Conservation (phyloP, 2,888 invertebrate genomes). For the Camptogramma bilineatum region DNA sequence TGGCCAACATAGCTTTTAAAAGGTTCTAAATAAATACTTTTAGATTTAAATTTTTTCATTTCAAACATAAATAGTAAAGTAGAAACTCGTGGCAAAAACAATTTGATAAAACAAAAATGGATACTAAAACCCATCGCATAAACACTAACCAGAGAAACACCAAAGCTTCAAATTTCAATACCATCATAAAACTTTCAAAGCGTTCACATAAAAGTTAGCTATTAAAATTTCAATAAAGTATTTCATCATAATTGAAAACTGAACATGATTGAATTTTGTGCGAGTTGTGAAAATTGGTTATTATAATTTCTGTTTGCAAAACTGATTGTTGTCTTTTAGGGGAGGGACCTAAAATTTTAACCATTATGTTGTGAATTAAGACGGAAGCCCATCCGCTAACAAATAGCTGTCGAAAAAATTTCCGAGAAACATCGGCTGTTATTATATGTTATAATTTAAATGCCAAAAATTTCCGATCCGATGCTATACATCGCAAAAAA, state of each 20-base stretch:
- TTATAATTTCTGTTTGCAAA: constrained; percentile 1
- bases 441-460: too few relatives aligned
- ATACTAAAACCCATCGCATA: neutral
- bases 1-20: too few relatives aligned
- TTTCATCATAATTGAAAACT: constrained; percentile 9
- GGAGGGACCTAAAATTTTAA: neutral
- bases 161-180: neutral
- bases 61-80: too few relatives aligned
- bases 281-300: constrained; percentile 12
- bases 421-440: too few relatives aligned
- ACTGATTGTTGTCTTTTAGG: neutral
- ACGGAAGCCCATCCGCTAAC: too few relatives aligned
- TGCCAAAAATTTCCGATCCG: too few relatives aligned
- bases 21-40: too few relatives aligned
- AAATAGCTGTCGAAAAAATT: too few relatives aligned
- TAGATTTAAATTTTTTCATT: too few relatives aligned
- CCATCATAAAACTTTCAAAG: constrained; percentile 10
- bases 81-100: neutral
- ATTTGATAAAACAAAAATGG: neutral
- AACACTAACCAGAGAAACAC: neutral
- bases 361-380: neutral
- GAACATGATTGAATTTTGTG: constrained; percentile 10
- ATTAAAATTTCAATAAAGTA: constrained; percentile 11
- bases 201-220: constrained; percentile 13
- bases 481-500: too few relatives aligned